Base-by-base conservation (phyloP, 2,113 vertebrate genomes). In the Catharus bicknelli region DNA sequence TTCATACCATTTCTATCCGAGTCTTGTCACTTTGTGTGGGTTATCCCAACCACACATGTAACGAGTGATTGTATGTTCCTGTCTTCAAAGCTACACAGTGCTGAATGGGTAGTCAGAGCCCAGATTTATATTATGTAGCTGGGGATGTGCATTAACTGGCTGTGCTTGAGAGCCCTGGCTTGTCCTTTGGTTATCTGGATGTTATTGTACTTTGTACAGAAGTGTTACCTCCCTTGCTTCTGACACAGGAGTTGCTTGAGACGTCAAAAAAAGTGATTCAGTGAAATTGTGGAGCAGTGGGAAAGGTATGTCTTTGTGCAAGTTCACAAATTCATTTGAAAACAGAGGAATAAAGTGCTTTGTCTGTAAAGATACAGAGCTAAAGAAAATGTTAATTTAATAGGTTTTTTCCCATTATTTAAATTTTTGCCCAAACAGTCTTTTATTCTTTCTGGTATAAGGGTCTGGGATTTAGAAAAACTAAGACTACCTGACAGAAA, bases 1-100 rank as follows among this genome's bases (percentile, higher is more conserved):
- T 92, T 93, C 86, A 62, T 83, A 88, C 72, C 76, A 81, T 48
- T 30, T 62, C 78, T 86, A 63, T 83, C 23, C 54, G 57, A 62
- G 72, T 62, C 72, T 55, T 85, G 21, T 68, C 72, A 17, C 59
- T 62, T 34, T 38, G 54, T 50, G 83, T 73, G 83, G 72, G 51
- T 92, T 96, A 66, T 77, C 80, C 79, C 75, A 83, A 76, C 90
- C 66, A 62, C 83, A 18, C 0, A 1, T 36, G 29, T 70, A 62
- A 76, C 4, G 58, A 86, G 45, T 1, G 0, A 16, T 19, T 85
- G 70, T 59, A 13, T 3, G 18, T 80, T 90, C 4, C 0, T 48
- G 17, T 68, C 74, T 70, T 30, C 68, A 54, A 59, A 87, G 82
- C 78, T 57, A 57, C 74, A 36, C 21, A 2, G 69, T 45, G 64